These are phyloP conservation scores for Hyles lineata DNA, from an alignment of 2,888 invertebrate genomes.

Conservation along the genomic window DNA sequence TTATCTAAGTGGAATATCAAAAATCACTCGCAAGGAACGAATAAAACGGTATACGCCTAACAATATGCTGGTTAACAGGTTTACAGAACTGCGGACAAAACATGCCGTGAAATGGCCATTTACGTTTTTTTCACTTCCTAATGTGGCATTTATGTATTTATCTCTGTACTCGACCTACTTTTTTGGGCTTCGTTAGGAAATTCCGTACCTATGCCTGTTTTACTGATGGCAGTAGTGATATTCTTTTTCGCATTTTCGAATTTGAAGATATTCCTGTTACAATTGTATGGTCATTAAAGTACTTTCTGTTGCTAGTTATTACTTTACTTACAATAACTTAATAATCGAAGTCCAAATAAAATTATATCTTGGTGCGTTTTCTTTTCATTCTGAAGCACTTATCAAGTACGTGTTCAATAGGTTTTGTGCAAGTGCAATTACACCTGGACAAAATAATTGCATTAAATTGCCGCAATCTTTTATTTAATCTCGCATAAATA, in stretches of 20 bases:
- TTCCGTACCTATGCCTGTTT: neutral
- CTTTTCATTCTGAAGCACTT: neutral
- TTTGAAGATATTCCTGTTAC: no score
- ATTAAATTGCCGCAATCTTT: neutral
- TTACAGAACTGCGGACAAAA: conserved; percentile 34
- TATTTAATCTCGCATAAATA: neutral
- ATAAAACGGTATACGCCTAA: conserved; percentile 42
- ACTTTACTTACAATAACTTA: no score
- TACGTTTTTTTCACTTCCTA: conserved; percentile 8
- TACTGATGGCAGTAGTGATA: neutral
- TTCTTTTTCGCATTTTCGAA: neutral
- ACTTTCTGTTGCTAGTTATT: no score
- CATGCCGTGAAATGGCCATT: conserved; percentile 14
- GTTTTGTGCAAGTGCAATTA: neutral
- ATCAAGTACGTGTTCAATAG: neutral
- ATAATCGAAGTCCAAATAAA: no score
- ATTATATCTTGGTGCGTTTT: no score
- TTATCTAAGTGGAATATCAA: conserved; percentile 47
- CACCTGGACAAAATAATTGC: neutral
- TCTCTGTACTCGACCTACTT: neutral
- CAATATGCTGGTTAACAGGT: conserved; percentile 36
- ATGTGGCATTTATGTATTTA: neutral
- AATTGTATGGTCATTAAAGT: no score
- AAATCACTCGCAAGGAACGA: conserved; percentile 38
- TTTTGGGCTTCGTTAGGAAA: neutral